Percentiles rank a stretch among this genome's conserved stretches.
Evolutionary conservation across 2,888 invertebrate species (phyloP).

Genomic region (Chymomyza fuscimana): DNA sequence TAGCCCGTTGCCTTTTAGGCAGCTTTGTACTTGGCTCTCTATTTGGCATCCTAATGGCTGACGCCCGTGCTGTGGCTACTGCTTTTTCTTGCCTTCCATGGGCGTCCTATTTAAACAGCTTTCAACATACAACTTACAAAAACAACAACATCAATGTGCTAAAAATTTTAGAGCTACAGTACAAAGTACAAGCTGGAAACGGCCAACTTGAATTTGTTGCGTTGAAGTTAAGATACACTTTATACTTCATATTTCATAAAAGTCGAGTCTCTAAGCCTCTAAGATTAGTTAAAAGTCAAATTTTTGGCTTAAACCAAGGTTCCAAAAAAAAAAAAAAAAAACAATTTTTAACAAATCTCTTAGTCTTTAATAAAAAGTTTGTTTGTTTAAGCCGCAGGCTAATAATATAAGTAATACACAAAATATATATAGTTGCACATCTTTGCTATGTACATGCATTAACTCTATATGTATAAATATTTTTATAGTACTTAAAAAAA

Average conservation of each 20-base stretch:
- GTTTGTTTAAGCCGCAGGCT: too few relatives aligned
- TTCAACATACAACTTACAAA: conserved; percentile 33
- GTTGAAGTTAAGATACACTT: conserved; percentile 28
- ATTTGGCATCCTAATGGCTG: conserved; percentile 62
- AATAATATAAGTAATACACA: too few relatives aligned
- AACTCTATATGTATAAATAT: too few relatives aligned
- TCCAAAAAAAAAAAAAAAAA: too few relatives aligned
- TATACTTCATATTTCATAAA: conserved; percentile 5
- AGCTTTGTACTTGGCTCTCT: conserved; percentile 56
- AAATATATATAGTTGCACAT: too few relatives aligned
- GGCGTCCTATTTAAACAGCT: conserved; percentile 65
- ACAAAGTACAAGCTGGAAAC: background rate
- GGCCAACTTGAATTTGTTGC: conserved; percentile 15
- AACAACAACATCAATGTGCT: conserved; percentile 22
- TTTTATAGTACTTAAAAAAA: too few relatives aligned
- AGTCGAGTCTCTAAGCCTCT: background rate
- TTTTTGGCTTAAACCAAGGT: too few relatives aligned
- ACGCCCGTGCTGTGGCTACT: conserved; percentile 31
- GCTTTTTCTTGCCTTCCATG: conserved; percentile 48
- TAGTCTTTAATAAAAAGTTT: too few relatives aligned
- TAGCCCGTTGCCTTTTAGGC: conserved; percentile 37
- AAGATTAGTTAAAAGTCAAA: too few relatives aligned
- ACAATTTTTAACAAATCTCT: too few relatives aligned
- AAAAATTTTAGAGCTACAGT: conserved; percentile 18
- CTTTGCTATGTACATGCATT: too few relatives aligned